Evolutionary conservation across 2,113 vertebrate species (phyloP).

Genomic region (Pantherophis guttatus): DNA sequence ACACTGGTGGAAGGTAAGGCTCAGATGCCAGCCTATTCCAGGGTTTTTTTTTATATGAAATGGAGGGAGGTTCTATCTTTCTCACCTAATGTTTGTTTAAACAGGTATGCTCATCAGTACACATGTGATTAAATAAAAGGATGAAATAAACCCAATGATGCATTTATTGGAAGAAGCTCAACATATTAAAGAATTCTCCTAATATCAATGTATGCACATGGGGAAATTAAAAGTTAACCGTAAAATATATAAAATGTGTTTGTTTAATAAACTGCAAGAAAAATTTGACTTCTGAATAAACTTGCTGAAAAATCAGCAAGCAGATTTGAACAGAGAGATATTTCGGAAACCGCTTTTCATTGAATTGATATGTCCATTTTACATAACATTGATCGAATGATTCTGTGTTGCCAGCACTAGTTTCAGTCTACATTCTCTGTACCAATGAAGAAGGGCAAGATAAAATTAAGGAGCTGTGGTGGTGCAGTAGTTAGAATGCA

Average conservation of each 20-base stretch:
- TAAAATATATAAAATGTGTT: neutral
- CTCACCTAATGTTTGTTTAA: neutral
- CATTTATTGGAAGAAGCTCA: neutral
- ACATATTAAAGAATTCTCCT: neutral
- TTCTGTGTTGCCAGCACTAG: neutral
- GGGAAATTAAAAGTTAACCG: neutral
- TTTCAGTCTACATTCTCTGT: neutral
- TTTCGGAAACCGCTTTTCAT: neutral
- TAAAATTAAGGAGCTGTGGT: neutral
- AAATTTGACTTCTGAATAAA: neutral
- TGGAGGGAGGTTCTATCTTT: neutral
- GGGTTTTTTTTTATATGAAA: neutral
- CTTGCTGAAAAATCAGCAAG: neutral
- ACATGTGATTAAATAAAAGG: neutral
- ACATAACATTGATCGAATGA: neutral
- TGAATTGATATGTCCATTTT: neutral
- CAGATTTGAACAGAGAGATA: neutral
- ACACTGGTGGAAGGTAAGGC: neutral
- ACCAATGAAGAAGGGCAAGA: neutral
- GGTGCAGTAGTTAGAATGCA: no score
- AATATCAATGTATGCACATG: neutral
- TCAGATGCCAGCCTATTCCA: neutral
- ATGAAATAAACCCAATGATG: neutral
- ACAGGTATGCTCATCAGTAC: neutral
- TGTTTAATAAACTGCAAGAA: neutral